Percentiles rank a stretch among this genome's conserved stretches.
Evolutionary conservation across 2,113 vertebrate genomes (phyloP).

Genomic region (Anoura caudifer): DNA sequence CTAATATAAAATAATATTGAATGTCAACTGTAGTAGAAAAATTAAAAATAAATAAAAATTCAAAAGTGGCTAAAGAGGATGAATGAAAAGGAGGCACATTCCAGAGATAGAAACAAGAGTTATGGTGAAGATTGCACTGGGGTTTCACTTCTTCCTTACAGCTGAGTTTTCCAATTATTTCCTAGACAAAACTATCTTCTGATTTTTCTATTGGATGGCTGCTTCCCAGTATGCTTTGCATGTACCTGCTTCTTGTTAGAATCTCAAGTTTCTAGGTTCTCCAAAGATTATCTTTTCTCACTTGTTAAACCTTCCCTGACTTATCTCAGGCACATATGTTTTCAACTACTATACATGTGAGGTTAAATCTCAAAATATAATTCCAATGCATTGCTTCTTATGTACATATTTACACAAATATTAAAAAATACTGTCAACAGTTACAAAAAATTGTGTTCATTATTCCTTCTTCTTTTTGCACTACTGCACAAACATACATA

Average conservation of each 20-base stretch:
- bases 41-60: background rate
- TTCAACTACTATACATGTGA: background rate
- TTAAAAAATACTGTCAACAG: background rate
- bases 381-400: background rate
- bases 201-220: background rate
- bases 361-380: background rate
- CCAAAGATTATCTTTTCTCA: background rate
- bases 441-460: background rate
- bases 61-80: background rate
- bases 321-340: background rate
- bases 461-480: background rate
- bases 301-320: background rate
- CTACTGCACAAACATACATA: background rate
- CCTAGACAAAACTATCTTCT: background rate
- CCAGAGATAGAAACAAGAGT: background rate
- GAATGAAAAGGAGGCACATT: background rate
- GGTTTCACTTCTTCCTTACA: background rate
- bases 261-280: background rate
- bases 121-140: background rate
- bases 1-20: background rate
- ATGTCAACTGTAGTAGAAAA: background rate
- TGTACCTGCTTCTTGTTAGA: background rate
- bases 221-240: background rate
- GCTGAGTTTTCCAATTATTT: background rate
- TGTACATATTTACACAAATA: background rate